A percentile compares a stretch with the other conserved stretches of the same genome.
These are phyloP conservation scores for Rhaphigaster nebulosa DNA, from an alignment of 2,888 invertebrate genomes.

Conservation along the genomic window DNA sequence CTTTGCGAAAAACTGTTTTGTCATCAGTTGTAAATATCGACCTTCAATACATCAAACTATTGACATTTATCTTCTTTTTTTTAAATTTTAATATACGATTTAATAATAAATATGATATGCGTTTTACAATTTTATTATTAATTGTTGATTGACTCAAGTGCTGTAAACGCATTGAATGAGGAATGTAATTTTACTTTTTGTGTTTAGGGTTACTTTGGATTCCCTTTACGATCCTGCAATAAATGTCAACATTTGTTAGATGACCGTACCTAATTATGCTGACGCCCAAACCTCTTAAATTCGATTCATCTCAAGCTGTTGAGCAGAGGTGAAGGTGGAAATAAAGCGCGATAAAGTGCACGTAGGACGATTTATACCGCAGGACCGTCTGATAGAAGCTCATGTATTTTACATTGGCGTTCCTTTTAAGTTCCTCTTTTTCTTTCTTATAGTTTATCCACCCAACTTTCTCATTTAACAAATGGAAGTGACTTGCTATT, in stretches of 20 bases:
- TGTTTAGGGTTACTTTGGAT: background rate
- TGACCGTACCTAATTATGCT: background rate
- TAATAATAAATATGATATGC: background rate
- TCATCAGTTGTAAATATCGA: no score
- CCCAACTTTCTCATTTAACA: background rate
- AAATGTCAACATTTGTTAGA: background rate
- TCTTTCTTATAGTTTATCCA: slow-evolving; percentile 17
- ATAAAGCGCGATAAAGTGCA: background rate
- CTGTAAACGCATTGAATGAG: no score
- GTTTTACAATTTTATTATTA: background rate
- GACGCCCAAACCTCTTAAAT: background rate
- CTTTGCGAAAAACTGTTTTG: no score
- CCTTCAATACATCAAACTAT: no score
- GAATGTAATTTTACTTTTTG: no score
- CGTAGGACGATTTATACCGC: background rate
- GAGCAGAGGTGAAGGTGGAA: background rate
- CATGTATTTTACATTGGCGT: slow-evolving; percentile 31
- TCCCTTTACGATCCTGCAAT: background rate
- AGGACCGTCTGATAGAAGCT: slow-evolving; percentile 9
- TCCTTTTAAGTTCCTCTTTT: background rate
- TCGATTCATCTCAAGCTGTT: background rate
- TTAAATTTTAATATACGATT: no score
- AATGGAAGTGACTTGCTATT: background rate
- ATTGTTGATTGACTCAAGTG: background rate
- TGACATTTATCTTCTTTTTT: no score